Conservation (phyloP, 2,888 invertebrate genomes). For the Drosophila eohydei region DNA sequence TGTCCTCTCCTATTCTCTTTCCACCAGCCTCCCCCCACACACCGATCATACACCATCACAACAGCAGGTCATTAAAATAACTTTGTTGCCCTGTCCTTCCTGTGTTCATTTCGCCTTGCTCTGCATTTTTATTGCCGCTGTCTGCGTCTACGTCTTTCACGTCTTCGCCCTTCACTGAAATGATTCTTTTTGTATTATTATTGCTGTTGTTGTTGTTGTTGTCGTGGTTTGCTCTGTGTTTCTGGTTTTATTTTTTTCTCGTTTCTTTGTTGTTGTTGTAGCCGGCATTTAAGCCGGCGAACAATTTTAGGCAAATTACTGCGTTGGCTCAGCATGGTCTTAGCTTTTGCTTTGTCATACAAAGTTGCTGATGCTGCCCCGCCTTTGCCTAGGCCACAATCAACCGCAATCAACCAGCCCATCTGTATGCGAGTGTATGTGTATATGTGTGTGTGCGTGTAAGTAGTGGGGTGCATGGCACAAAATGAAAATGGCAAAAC, state of each 20-base stretch:
- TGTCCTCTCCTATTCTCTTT: neutral
- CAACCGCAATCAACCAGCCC: constrained; percentile 44
- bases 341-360: constrained; percentile 61
- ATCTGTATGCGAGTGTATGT: constrained; percentile 24
- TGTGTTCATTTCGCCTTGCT: constrained; percentile 60
- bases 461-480: constrained; percentile 44
- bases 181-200: constrained; percentile 37
- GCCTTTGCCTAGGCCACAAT: constrained; percentile 24
- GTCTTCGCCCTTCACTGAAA: constrained; percentile 55
- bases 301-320: constrained; percentile 68
- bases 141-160: constrained; percentile 43
- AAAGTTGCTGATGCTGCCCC: constrained; percentile 48
- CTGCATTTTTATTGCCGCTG: constrained; percentile 69
- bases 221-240: constrained; percentile 26
- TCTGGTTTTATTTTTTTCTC: constrained; percentile 26
- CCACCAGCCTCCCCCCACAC: neutral
- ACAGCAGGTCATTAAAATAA: constrained; percentile 78
- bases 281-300: constrained; percentile 66
- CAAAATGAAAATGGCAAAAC: constrained; percentile 77
- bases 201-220: constrained; percentile 17
- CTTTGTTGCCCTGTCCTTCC: constrained; percentile 76
- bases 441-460: constrained; percentile 17
- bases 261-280: constrained; percentile 17
- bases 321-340: constrained; percentile 51
- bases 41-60: neutral